Evolutionary conservation across 2,888 invertebrate species (phyloP).

Genomic region (Dicyrtoma fusca): DNA sequence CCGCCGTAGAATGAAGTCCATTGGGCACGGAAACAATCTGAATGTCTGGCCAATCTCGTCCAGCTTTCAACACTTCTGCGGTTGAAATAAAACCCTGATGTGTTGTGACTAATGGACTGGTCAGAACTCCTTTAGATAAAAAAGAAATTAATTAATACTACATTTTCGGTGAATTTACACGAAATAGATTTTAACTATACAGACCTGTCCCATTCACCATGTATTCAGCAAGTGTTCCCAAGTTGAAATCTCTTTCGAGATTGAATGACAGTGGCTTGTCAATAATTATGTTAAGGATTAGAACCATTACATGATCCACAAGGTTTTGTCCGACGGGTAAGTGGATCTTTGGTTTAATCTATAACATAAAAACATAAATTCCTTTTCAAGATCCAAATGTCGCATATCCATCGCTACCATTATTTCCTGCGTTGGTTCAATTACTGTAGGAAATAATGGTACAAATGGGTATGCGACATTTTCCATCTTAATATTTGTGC

Average conservation of each 20-base stretch:
- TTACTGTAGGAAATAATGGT: too few species aligned
- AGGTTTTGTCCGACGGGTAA: constrained; percentile 53
- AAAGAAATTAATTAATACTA: too few species aligned
- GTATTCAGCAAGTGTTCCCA: constrained; percentile 43
- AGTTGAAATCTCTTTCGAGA: constrained; percentile 43
- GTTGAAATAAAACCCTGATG: constrained; percentile 68
- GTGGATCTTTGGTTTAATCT: constrained; percentile 48
- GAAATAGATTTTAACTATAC: too few species aligned
- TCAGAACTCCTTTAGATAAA: too few species aligned
- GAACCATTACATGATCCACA: constrained; percentile 43
- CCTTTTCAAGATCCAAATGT: too few species aligned
- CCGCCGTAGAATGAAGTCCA: constrained; percentile 23
- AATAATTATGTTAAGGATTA: constrained; percentile 38
- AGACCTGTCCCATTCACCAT: constrained; percentile 45
- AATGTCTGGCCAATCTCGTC: constrained; percentile 47
- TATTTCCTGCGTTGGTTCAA: too few species aligned
- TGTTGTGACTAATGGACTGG: too few species aligned
- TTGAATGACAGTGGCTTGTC: constrained; percentile 44
- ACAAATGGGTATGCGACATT: too few species aligned
- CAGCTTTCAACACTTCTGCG: constrained; percentile 32
- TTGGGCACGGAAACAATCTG: constrained; percentile 40
- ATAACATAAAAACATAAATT: not conserved
- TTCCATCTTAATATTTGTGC: too few species aligned
- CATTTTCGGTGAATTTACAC: too few species aligned
- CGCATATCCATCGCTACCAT: too few species aligned